Conservation (phyloP, 1,140 invertebrate species). For the Caenorhabditis brenneri region DNA sequence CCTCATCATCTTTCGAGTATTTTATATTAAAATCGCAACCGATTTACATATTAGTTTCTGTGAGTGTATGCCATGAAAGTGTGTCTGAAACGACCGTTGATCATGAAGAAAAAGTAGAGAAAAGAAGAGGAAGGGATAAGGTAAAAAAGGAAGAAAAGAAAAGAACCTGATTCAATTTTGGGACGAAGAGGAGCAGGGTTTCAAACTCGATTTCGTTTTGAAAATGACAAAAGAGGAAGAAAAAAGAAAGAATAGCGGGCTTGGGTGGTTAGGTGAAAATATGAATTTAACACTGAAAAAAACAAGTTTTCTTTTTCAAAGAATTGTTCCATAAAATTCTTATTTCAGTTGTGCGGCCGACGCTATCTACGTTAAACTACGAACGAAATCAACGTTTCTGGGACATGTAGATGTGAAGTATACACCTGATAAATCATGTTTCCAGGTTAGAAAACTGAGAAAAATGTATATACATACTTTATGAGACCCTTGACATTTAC, state of each 20-base stretch:
- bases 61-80: background rate
- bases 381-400: conserved; percentile 43
- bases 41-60: conserved; percentile 34
- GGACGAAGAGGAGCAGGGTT: background rate
- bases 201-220: conserved; percentile 14
- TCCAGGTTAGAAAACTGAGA: background rate
- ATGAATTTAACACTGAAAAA: background rate
- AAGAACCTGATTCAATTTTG: conserved; percentile 14
- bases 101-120: background rate
- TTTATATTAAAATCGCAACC: conserved; percentile 36
- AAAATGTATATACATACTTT: background rate
- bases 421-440: conserved; percentile 33
- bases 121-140: too few relatives aligned
- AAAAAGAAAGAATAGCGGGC: background rate
- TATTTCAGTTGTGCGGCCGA: conserved; percentile 50
- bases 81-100: conserved; percentile 9
- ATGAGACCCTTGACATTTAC: conserved; percentile 1
- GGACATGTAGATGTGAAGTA: conserved; percentile 46
- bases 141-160: background rate
- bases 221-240: background rate
- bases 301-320: background rate
- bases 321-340: background rate
- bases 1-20: conserved; percentile 42
- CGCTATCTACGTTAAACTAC: conserved; percentile 48
- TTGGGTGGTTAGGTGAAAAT: background rate